Conservation (phyloP, 1,140 invertebrate genomes). For the Prorops nasuta region DNA sequence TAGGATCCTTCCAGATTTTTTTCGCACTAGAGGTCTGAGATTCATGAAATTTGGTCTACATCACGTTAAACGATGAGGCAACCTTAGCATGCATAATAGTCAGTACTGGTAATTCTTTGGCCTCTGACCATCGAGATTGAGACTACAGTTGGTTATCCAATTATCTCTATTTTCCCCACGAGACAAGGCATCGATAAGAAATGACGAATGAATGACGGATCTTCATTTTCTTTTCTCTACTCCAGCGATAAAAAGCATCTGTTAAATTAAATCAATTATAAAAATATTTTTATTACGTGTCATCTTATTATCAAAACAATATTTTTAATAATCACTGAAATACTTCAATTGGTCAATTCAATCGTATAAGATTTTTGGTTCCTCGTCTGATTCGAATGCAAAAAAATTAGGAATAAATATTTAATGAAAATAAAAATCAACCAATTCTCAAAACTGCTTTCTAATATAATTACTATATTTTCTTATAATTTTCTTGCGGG, state of each 20-base stretch:
- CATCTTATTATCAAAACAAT: neutral
- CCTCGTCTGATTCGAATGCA: neutral
- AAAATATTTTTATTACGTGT: neutral
- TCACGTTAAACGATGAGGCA: too few species aligned
- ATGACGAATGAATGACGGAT: neutral
- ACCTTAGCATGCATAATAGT: too few species aligned
- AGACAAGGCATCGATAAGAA: neutral
- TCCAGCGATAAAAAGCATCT: neutral
- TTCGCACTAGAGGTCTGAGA: too few species aligned
- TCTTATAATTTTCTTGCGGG: neutral
- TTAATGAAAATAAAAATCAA: neutral
- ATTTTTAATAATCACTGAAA: neutral
- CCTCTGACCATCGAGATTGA: too few species aligned
- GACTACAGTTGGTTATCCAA: too few species aligned
- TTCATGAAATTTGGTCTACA: too few species aligned
- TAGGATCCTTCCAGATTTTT: too few species aligned
- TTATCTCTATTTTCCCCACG: slow-evolving; percentile 9
- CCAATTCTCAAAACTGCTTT: neutral
- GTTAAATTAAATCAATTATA: neutral
- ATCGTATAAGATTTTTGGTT: neutral
- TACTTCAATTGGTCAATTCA: neutral
- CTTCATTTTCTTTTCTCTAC: neutral
- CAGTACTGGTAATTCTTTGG: too few species aligned
- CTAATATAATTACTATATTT: neutral
- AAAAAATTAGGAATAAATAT: neutral